phyloP scores from a whole-genome alignment of 2,113 vertebrate species.

The Gallinago paraguaiae region DNA sequence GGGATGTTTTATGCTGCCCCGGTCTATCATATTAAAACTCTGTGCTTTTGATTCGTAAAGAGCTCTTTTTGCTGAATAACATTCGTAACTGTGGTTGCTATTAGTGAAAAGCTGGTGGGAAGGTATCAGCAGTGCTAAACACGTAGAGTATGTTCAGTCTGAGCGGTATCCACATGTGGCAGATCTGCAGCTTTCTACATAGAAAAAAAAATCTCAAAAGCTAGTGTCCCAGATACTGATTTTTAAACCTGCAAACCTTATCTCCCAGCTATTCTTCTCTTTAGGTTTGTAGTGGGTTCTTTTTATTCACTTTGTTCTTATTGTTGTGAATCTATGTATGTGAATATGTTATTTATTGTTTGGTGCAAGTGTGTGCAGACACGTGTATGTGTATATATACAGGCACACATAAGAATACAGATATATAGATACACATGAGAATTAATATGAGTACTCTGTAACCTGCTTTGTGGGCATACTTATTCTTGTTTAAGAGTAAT shows the following conservation, averaged over 20 bases:
- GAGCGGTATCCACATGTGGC: background rate
- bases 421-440: fast-evolving
- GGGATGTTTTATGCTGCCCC: background rate
- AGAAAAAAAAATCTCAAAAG: background rate
- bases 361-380: background rate
- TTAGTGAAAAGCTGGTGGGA: fast-evolving
- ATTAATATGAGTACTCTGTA: background rate
- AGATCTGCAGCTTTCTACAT: fast-evolving
- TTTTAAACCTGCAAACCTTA: background rate
- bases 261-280: background rate
- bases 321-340: background rate
- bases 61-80: fast-evolving
- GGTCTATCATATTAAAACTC: background rate
- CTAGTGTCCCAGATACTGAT: background rate
- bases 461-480: background rate
- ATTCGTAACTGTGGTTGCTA: fast-evolving
- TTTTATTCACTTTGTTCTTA: background rate
- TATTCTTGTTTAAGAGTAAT: background rate
- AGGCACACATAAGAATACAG: background rate
- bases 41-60: fast-evolving
- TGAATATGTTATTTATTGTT: background rate
- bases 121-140: fast-evolving
- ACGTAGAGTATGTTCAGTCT: fast-evolving
- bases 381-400: fast-evolving
- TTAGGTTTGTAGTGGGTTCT: background rate